phyloP scores from a whole-genome alignment of 2,113 vertebrate species.

The Puma concolor region DNA sequence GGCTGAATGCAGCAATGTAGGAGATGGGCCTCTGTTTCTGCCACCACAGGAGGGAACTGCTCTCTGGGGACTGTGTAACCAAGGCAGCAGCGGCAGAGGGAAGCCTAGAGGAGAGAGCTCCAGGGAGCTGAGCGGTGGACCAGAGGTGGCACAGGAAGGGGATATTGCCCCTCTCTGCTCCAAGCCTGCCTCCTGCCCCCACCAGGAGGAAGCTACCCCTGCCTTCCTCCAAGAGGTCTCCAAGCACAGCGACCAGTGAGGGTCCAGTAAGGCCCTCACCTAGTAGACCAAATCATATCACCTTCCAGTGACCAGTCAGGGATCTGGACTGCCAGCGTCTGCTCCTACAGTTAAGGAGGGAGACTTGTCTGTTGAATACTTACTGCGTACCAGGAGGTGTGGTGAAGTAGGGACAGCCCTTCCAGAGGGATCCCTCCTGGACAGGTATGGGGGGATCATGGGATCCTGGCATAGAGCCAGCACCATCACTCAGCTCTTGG shows the following conservation, averaged over 20 bases:
- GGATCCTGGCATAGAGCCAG: neutral
- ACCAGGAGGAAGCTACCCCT: neutral
- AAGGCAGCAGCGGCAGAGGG: neutral
- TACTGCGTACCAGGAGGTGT: neutral
- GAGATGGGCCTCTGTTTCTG: neutral
- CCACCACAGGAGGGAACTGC: neutral
- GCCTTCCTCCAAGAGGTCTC: neutral
- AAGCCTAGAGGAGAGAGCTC: neutral
- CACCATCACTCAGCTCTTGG: neutral
- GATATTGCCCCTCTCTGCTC: neutral
- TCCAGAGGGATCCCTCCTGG: neutral
- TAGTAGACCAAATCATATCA: neutral
- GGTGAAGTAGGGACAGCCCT: neutral
- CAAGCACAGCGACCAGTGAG: neutral
- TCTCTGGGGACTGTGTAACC: neutral
- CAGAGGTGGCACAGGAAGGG: neutral
- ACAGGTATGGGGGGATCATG: neutral
- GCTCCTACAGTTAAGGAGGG: neutral
- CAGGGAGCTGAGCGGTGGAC: neutral
- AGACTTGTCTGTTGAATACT: neutral
- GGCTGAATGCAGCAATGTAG: neutral
- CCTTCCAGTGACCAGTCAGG: neutral
- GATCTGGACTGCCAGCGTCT: neutral
- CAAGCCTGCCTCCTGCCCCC: neutral
- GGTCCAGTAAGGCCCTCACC: neutral